Conservation (phyloP, 2,113 vertebrate species). For the Zootoca vivipara region DNA sequence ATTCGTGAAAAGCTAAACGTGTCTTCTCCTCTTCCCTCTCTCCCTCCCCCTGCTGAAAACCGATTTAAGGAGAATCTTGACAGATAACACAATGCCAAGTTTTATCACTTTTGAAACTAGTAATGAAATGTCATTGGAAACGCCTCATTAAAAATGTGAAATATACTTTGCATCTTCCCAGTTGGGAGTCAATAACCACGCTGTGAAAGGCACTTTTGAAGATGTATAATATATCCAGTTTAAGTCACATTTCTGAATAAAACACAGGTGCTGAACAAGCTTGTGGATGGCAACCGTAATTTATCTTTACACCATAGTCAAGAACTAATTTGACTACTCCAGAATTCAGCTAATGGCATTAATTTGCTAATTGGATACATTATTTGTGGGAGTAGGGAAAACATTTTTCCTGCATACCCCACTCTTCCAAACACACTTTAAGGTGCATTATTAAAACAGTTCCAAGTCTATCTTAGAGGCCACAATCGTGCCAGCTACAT, state of each 20-base stretch:
- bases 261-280: constrained; percentile 29
- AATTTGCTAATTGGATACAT: constrained; percentile 17
- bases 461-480: neutral
- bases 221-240: constrained; percentile 31
- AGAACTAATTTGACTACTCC: neutral
- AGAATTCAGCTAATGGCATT: neutral
- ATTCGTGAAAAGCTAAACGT: constrained; percentile 40
- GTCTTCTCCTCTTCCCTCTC: constrained; percentile 14
- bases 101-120: constrained; percentile 48
- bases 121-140: constrained; percentile 57
- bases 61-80: constrained; percentile 47
- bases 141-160: constrained; percentile 53
- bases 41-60: constrained; percentile 6
- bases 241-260: constrained; percentile 49
- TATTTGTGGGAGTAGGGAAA: constrained; percentile 5
- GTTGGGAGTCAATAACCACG: constrained; percentile 39
- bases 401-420: neutral
- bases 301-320: constrained; percentile 15
- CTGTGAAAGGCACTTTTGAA: constrained; percentile 51
- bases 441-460: neutral
- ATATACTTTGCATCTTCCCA: constrained; percentile 40
- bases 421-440: neutral
- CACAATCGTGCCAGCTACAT: too few species aligned
- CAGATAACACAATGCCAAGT: constrained; percentile 44
- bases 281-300: constrained; percentile 1